phyloP scores from a whole-genome alignment of 2,113 vertebrate genomes.

The Leucoraja erinaceus region DNA sequence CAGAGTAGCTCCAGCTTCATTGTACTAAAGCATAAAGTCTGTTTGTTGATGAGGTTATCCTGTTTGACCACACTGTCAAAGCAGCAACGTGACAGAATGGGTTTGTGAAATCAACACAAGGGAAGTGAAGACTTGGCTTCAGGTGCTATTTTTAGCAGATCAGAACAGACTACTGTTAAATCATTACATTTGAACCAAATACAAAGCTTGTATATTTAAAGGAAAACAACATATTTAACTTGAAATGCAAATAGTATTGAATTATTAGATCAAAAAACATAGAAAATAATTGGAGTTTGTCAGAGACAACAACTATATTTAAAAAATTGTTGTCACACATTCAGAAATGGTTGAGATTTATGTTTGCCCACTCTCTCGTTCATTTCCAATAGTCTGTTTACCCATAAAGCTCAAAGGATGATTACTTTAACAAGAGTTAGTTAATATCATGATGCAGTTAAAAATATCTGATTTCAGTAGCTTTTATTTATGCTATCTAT shows the following conservation, averaged over 20 bases:
- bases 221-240: background rate
- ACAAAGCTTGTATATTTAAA: background rate
- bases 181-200: background rate
- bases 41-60: background rate
- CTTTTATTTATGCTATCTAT: constrained; percentile 36
- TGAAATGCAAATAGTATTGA: background rate
- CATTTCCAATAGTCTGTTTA: background rate
- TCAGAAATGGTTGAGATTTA: background rate
- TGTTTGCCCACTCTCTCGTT: background rate
- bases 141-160: background rate
- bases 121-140: background rate
- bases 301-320: background rate
- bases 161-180: background rate
- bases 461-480: background rate
- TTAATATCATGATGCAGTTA: background rate
- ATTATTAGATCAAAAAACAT: background rate
- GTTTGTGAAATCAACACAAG: background rate
- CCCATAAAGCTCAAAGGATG: too few relatives aligned
- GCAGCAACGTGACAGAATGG: background rate
- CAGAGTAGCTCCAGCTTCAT: background rate
- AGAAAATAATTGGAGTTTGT: background rate
- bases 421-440: background rate
- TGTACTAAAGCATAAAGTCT: background rate
- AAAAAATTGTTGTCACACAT: background rate
- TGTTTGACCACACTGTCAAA: background rate